Base-by-base conservation (phyloP, 2,113 vertebrate genomes). In the Lontra canadensis region DNA sequence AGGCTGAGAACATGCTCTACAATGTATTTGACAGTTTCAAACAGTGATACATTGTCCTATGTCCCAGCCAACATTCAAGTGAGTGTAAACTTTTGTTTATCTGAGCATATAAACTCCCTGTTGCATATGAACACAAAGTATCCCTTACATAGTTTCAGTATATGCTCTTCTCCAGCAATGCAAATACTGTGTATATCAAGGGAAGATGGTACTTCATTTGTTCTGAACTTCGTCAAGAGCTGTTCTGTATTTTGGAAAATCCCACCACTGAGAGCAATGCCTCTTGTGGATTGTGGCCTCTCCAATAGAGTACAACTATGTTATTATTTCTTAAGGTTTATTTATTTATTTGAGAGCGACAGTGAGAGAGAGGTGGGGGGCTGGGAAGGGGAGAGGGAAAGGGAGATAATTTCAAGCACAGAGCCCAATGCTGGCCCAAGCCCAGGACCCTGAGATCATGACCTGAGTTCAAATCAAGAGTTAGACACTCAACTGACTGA, bases 221-320 rank as follows among this genome's bases (percentile, higher is more conserved):
- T 87, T 88, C 39, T 26, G 11, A 52, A 95, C 26, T 92, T 94
- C 65, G 29, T 31, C 36, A 90, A 61, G 39, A 67, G 10, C 42
- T 61, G 31, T 59, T 95, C n/a, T 14, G 12, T 96, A 6, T 92
- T 83, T 95, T 87, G 55, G 73, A 39, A 92, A 65, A 87, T 74
- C 15, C 73, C 10, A 80, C 34, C 18, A 26, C 4, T 23, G 29
- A 89, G 8, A 81, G 2, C 17, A 82, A 6, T 31, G 49, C 20
- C 63, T 34, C 17, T 20, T 63, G 21, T 29, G 20, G 39, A 90
- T 76, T 87, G 52, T 90, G 44, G 25, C 61, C 52, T 89, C 47
- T 90, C 25, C 29, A n/a, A 26, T 73, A 49, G 3, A 79, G 15
- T 2, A 18, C 26, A 29, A 36, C 1, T 8, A 0, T 29, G 1